Conservation (phyloP, 2,113 vertebrate species). For the Peromyscus polionotus region DNA sequence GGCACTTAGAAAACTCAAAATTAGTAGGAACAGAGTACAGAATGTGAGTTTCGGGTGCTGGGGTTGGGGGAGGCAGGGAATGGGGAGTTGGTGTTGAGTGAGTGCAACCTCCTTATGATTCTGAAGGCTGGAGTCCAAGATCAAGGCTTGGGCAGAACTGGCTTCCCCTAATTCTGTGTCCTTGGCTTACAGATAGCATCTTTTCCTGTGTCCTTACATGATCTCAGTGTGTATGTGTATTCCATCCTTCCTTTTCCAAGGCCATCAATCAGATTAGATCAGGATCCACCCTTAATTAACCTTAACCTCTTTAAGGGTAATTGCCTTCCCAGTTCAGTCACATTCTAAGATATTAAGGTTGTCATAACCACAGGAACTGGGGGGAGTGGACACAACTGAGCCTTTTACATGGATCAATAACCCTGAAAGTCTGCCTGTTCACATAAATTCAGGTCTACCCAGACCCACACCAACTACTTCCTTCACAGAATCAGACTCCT, state of each 20-base stretch:
- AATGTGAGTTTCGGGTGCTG: neutral
- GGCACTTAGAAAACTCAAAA: neutral
- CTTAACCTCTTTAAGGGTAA: neutral
- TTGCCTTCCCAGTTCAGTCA: neutral
- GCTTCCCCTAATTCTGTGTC: neutral
- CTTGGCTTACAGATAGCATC: neutral
- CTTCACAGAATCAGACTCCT: neutral
- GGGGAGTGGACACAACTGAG: neutral
- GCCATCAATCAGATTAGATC: neutral
- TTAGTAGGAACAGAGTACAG: neutral
- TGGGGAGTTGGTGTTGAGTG: neutral
- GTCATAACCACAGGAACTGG: neutral
- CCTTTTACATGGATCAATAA: neutral
- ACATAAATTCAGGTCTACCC: neutral
- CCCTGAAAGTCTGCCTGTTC: neutral
- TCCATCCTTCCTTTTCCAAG: neutral
- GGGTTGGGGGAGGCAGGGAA: neutral
- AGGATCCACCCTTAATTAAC: neutral
- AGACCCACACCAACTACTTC: neutral
- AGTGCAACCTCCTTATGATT: neutral
- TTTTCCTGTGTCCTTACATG: neutral
- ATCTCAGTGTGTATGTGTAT: neutral
- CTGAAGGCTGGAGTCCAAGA: neutral
- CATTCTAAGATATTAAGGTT: neutral
- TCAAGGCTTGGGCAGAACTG: neutral